Base-by-base conservation (phyloP, 2,888 invertebrate species). In the Axea sp. region DNA sequence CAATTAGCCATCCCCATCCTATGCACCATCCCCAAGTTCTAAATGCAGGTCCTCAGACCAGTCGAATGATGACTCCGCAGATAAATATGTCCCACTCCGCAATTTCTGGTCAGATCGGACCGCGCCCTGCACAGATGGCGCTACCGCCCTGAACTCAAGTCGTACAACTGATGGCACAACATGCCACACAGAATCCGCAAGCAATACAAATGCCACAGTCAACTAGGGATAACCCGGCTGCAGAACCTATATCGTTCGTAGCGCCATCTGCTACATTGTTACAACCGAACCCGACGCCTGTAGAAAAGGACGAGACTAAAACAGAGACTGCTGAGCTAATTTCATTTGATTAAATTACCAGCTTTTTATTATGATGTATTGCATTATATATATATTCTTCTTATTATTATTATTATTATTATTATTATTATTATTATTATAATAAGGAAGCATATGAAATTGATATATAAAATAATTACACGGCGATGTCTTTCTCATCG, bases 301-400 rank as follows among this genome's bases (percentile, higher is more conserved):
- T 74, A 30, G 45, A 78, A 9, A 83, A 80, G 45, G 83, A 82
- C 11, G 88, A 89, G 37, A 76, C 84, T 11, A 90, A 90, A 75
- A 89, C 90, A 0, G 90, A 90, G 80, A 94, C 94, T 1, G 95
- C 93, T 8, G 95, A 95, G 88, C 89, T 95, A 26, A 95, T 95
- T 77, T 93, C 92, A 84, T 95, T 95, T 80, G 95, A 95, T 89
- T 95, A 74, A 83, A 67, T 8, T 7, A 24, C 7, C 6, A 15
- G 43, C 33, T 62, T 37, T 57, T 33, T 28, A n/a, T 15, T 39
- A 31, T 22, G 4, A 19, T 19, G 26, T 22, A 41, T 53, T 15
- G 12, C n/a, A n/a, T n/a, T n/a, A n/a, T n/a, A n/a, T n/a, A n/a
- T n/a, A n/a, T n/a, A n/a, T n/a, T n/a, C n/a, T n/a, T n/a, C n/a